phyloP scores from a whole-genome alignment of 2,797 vertebrate species.

The Clarias fuscus region DNA sequence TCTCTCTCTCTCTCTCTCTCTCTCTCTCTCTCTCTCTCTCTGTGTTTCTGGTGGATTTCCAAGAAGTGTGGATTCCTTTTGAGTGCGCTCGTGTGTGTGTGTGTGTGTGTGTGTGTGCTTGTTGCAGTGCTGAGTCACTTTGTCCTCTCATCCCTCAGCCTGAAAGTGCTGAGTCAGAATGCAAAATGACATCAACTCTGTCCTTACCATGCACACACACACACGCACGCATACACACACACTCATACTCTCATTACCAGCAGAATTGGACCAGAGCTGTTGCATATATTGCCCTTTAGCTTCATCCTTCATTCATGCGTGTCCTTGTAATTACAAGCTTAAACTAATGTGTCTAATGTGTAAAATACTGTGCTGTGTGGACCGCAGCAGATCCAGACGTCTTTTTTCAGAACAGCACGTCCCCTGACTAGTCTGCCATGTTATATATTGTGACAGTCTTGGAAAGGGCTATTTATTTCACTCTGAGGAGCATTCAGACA shows the following conservation, averaged over 20 bases:
- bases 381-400: not conserved
- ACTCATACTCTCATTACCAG: conserved; percentile 13
- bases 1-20: not conserved
- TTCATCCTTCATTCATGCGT: not conserved
- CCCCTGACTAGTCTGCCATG: not conserved
- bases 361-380: not conserved
- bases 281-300: not conserved
- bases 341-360: not conserved
- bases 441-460: not conserved
- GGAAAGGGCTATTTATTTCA: not conserved
- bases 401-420: not conserved
- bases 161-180: conserved; percentile 44
- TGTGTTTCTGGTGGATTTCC: not conserved
- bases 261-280: not conserved
- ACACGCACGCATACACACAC: not conserved
- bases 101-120: not conserved
- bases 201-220: not conserved
- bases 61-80: not conserved
- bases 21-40: not conserved
- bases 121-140: conserved; percentile 47
- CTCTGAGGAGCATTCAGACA: conserved; percentile 7
- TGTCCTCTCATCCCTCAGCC: conserved; percentile 33
- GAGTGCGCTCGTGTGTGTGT: not conserved
- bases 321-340: not conserved
- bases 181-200: conserved; percentile 30